These are phyloP conservation scores for Calameuta filiformis DNA, from an alignment of 2,888 invertebrate species.

Conservation along the genomic window DNA sequence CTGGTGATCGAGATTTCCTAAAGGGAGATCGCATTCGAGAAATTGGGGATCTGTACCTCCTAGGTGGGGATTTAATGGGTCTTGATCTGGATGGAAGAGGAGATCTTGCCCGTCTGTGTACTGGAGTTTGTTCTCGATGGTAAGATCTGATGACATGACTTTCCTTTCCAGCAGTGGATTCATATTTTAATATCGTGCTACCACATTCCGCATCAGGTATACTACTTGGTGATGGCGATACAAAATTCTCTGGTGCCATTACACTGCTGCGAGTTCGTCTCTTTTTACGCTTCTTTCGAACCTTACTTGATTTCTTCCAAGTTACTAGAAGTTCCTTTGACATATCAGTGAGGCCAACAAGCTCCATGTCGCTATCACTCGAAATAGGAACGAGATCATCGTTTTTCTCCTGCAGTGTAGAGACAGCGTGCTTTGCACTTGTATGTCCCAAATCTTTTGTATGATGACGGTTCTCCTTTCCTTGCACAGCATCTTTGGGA, in stretches of 20 bases:
- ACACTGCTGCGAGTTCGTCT: constrained; percentile 33
- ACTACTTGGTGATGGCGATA: constrained; percentile 21
- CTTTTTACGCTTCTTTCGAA: constrained; percentile 47
- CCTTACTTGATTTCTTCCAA: constrained; percentile 30
- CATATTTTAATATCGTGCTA: constrained; percentile 15
- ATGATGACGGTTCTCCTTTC: constrained; percentile 59
- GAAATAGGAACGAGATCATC: constrained; percentile 60
- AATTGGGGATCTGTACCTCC: constrained; percentile 33
- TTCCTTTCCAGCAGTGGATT: constrained; percentile 23
- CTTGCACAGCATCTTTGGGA: constrained; percentile 60
- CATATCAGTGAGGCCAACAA: constrained; percentile 49
- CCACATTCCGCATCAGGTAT: constrained; percentile 20
- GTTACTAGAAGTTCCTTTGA: constrained; percentile 32
- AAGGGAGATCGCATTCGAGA: constrained; percentile 29
- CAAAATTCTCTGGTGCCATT: constrained; percentile 30
- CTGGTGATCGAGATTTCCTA: constrained; percentile 37
- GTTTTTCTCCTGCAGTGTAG: constrained; percentile 54
- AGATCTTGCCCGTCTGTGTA: constrained; percentile 27
- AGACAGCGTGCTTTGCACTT: constrained; percentile 36
- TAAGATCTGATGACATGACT: constrained; percentile 25
- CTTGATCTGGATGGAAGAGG: constrained; percentile 18
- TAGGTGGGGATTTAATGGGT: constrained; percentile 31
- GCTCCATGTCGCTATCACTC: constrained; percentile 62
- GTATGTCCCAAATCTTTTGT: constrained; percentile 45
- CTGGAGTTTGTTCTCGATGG: constrained; percentile 34